These are phyloP conservation scores for Myotis pilosus DNA, from an alignment of 2,797 vertebrate species.

Conservation along the genomic window DNA sequence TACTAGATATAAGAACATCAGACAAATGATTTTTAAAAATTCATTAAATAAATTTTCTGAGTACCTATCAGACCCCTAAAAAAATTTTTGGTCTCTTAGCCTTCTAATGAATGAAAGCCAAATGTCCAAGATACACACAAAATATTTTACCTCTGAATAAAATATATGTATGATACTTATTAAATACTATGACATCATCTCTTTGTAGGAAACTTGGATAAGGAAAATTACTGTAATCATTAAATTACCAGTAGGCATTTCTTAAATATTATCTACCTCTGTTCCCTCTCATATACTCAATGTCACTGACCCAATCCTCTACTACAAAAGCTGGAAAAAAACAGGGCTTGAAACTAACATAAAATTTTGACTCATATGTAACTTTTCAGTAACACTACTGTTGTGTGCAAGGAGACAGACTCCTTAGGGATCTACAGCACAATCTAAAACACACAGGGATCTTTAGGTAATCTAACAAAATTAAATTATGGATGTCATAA, in stretches of 20 bases:
- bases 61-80: not conserved
- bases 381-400: constrained; percentile 17
- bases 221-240: not conserved
- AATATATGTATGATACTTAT: not conserved
- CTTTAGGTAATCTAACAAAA: not conserved
- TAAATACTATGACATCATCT: not conserved
- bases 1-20: not conserved
- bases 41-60: constrained; percentile 5
- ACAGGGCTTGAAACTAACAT: not conserved
- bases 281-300: not conserved
- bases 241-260: not conserved
- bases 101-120: not conserved
- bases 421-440: not conserved
- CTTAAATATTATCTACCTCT: constrained; percentile 50
- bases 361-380: constrained; percentile 20
- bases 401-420: not conserved
- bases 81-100: not conserved
- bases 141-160: constrained; percentile 20
- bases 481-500: not conserved
- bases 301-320: not conserved
- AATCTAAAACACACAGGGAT: not conserved
- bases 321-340: not conserved
- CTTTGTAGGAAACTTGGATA: constrained; percentile 13
- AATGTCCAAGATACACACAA: not conserved
- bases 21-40: not conserved